Base-by-base conservation (phyloP, 2,113 vertebrate genomes). In the Amphilophus citrinellus region DNA sequence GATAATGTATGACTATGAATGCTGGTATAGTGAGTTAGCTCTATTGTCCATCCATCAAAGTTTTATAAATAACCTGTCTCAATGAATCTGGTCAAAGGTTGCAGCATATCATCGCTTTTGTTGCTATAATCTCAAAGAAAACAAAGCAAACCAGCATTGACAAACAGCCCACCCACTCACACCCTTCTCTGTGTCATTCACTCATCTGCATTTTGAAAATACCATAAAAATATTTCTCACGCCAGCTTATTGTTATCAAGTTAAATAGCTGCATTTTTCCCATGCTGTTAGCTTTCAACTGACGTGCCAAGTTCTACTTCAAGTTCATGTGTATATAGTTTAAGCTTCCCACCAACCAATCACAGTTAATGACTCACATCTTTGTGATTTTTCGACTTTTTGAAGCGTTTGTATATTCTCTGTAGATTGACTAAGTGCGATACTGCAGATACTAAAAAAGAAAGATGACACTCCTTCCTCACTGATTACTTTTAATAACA, bases 71-170 rank as follows among this genome's bases (percentile, higher is more conserved):
- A 57, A 87, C 47, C 65, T 90, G 88, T 85, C 89, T 89, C 39
- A 39, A 11, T 1, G 17, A 65, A 30, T 7, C 20, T 5, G 76
- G 85, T 65, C 85, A 93, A 90, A 93, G 90, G 89, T 91, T 10
- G 63, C 11, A 9, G 13, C 15, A 1, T 58, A 81, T 80, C 37
- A 3, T 0, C 2, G 32, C 83, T 87, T 90, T 91, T 93, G 92
- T 91, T 27, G 66, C 56, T 10, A 13, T 88, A 87, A 90, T 91
- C 88, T 76, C 80, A 42, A 53, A 77, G 84, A 87, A 81, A 88
- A 92, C 91, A 91, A 62, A 61, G 8, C 57, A 44, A 82, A 76
- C 4, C 10, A 84, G 79, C 47, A 35, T 62, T 71, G 32, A 84
- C 66, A 27, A 66, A 77, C 5, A 60, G 39, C 27, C 42, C 75